Evolutionary conservation across 1,140 invertebrate species (phyloP), one percentile per base, ranked within the genome.

Genomic region (Oryctes rhinoceros): DNA sequence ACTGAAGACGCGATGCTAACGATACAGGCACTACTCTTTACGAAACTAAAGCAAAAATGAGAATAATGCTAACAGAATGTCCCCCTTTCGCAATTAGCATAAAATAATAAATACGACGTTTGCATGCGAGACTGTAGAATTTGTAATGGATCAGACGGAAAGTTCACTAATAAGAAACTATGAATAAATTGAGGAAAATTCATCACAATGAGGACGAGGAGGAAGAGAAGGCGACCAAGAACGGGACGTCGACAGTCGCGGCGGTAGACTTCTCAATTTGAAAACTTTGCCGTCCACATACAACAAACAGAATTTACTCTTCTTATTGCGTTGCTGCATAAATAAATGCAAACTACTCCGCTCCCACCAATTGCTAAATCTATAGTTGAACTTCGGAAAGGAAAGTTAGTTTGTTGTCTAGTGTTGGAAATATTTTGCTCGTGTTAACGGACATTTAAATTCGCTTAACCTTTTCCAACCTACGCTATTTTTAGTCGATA

Each of bases 91-190:
- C 37, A 76, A 76, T 76, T 49, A 76, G 75, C 75, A 76, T 76
- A 76, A 76, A 76, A 76, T 76, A 76, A 76, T 49, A 76, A 76
- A 76, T 76, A 76, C 20, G 39, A 76, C 39, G 37, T 76, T 76
- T 48, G 75, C 75, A 49, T 76, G 75, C 75, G 35, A 76, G 75
- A 4, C 11, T 37, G 30, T 44, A 24, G 47, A 20, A 15, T 39
- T 48, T 49, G 75, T 76, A 76, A 76, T 49, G 75, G 48, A 47
- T 4, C 39, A 49, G 18, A 47, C 75, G 75, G 75, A 76, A 76
- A 44, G 65, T 76, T 49, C 75, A 49, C 75, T 76, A 76, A 76
- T 76, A 76, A 76, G 75, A 48, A 76, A 76, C 75, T 76, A 76
- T 76, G 75, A 76, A 76, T 76, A 76, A 76, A 76, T 76, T 76